Percentiles rank a stretch among this genome's conserved stretches.
Evolutionary conservation across 2,888 invertebrate genomes (phyloP).

Genomic region (Drosophila formosana): DNA sequence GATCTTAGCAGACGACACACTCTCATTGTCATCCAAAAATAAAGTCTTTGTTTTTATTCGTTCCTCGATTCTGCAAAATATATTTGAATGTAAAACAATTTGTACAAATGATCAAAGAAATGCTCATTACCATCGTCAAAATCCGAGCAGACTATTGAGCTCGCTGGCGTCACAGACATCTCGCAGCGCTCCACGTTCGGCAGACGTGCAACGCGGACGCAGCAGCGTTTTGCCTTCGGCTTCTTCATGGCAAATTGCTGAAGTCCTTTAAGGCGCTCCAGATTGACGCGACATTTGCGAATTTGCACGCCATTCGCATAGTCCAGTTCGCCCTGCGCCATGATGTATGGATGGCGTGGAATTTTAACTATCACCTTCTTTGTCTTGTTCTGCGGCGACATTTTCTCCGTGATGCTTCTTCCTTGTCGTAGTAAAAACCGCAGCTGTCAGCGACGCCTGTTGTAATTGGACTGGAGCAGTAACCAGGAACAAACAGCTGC

Average conservation of each 20-base stretch:
- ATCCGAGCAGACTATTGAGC: conserved; percentile 68
- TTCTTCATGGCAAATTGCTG: conserved; percentile 45
- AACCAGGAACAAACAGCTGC: conserved; percentile 29
- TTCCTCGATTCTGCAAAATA: conserved; percentile 23
- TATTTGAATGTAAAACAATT: not conserved
- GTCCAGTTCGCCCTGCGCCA: conserved; percentile 26
- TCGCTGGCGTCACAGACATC: conserved; percentile 68
- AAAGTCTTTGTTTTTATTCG: conserved; percentile 29
- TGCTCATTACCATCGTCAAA: conserved; percentile 40
- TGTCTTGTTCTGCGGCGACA: conserved; percentile 60
- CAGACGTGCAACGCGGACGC: conserved; percentile 74
- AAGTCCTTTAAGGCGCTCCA: conserved; percentile 58
- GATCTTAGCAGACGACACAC: conserved; percentile 1
- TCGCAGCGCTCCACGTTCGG: conserved; percentile 71
- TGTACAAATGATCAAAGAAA: not conserved
- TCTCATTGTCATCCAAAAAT: not conserved
- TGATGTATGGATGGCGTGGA: conserved; percentile 66
- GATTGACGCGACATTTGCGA: conserved; percentile 74
- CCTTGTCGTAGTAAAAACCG: not conserved
- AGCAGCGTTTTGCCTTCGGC: conserved; percentile 63
- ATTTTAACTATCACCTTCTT: conserved; percentile 73
- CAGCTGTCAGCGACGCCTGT: conserved; percentile 25
- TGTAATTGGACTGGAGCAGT: not conserved
- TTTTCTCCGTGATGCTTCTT: conserved; percentile 14
- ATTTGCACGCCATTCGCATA: conserved; percentile 53